phyloP scores from a whole-genome alignment of 2,113 vertebrate species.

The Atlantisia rogersi region DNA sequence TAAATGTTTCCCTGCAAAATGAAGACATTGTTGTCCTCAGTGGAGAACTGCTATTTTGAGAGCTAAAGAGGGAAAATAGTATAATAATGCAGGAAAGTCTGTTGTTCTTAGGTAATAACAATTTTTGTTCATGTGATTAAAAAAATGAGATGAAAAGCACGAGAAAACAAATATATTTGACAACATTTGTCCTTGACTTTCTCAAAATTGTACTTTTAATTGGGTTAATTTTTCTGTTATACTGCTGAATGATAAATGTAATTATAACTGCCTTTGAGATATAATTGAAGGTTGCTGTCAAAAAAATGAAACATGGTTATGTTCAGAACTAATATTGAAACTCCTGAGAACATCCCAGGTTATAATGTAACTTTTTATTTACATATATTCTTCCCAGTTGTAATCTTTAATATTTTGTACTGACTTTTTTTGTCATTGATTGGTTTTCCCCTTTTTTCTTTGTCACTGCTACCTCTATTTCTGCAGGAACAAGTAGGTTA shows the following conservation, averaged over 20 bases:
- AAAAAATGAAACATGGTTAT: background rate
- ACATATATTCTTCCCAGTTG: slow-evolving; percentile 27
- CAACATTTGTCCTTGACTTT: background rate
- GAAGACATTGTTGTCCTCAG: background rate
- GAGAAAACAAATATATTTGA: background rate
- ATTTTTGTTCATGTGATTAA: background rate
- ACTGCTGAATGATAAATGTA: background rate
- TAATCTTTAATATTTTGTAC: slow-evolving; percentile 57
- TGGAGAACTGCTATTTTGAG: background rate
- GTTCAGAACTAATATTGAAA: background rate
- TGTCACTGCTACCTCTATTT: slow-evolving; percentile 77
- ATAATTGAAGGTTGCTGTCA: background rate
- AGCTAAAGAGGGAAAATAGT: background rate
- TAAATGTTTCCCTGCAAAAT: background rate
- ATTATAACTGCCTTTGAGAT: background rate
- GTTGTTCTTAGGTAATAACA: background rate
- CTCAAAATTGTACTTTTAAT: background rate
- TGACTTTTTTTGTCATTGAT: slow-evolving; percentile 73
- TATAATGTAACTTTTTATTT: background rate
- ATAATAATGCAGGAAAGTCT: background rate
- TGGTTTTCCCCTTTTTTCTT: slow-evolving; percentile 76
- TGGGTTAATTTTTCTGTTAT: background rate
- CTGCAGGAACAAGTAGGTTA: slow-evolving; percentile 77
- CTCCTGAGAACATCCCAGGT: background rate
- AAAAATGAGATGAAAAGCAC: background rate